Evolutionary conservation across 2,113 vertebrate species (phyloP).

Genomic region (Pluvianellus socialis): DNA sequence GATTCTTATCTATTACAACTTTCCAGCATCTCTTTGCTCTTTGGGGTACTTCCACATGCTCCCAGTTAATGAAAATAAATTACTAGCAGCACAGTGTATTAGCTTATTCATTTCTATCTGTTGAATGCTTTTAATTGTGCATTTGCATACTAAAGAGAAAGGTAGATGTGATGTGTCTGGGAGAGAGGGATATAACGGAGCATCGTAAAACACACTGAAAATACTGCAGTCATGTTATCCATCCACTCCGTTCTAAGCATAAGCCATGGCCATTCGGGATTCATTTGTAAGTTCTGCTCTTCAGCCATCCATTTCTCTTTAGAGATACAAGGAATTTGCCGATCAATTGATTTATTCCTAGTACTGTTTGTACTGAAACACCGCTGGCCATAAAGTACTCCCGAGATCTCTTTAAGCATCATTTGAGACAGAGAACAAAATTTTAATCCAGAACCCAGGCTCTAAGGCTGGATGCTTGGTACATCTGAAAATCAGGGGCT

Average conservation of each 20-base stretch:
- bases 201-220: neutral
- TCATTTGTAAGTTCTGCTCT: neutral
- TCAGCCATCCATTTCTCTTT: neutral
- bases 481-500: neutral
- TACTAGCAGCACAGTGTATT: constrained; percentile 13
- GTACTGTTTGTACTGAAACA: neutral
- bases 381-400: neutral
- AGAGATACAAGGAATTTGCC: neutral
- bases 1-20: constrained; percentile 50
- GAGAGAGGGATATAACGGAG: neutral
- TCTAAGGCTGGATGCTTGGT: neutral
- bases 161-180: neutral
- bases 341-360: neutral
- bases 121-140: constrained; percentile 59
- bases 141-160: constrained; percentile 47
- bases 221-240: neutral
- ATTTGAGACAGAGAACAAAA: neutral
- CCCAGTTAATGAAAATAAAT: constrained; percentile 41
- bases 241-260: neutral
- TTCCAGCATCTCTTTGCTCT: constrained; percentile 41
- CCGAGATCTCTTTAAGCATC: neutral
- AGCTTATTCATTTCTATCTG: constrained; percentile 47
- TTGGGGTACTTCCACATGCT: constrained; percentile 35
- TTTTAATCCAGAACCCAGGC: neutral
- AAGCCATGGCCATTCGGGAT: neutral